Percentiles rank a stretch among this genome's conserved stretches.
Evolutionary conservation across 2,797 vertebrate species (phyloP).

Genomic region (Danionella dracula): DNA sequence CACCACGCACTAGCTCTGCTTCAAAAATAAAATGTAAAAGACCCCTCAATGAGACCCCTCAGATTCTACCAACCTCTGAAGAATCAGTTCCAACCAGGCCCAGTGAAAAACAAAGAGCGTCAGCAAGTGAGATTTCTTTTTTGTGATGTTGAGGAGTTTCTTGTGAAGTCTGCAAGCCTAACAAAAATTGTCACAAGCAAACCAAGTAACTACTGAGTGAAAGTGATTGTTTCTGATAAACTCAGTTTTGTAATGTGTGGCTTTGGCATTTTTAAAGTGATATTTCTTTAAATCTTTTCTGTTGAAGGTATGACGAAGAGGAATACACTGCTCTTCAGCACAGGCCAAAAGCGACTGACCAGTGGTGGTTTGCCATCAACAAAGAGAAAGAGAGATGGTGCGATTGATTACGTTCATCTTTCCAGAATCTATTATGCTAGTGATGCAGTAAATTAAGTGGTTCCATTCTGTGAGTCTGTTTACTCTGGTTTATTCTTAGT

Average conservation of each 20-base stretch:
- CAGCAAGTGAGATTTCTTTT: slow-evolving; percentile 21
- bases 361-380: slow-evolving; percentile 39
- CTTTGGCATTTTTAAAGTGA: neutral
- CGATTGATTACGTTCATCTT: slow-evolving; percentile 4
- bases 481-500: too few relatives aligned
- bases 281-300: slow-evolving; percentile 5
- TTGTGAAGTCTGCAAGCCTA: neutral
- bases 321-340: slow-evolving; percentile 29
- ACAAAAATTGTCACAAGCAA: neutral
- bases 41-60: slow-evolving; percentile 13
- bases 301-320: too few relatives aligned
- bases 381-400: too few relatives aligned
- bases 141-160: neutral
- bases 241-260: neutral
- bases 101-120: slow-evolving; percentile 14
- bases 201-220: neutral
- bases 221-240: neutral
- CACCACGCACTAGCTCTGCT: neutral
- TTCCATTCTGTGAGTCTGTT: too few relatives aligned
- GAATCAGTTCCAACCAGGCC: slow-evolving; percentile 3
- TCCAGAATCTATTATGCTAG: neutral
- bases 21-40: slow-evolving; percentile 28
- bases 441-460: neutral
- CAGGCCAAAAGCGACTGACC: slow-evolving; percentile 37
- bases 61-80: neutral